phyloP scores from a whole-genome alignment of 1,140 invertebrate genomes.

The Saccostrea glomerata region DNA sequence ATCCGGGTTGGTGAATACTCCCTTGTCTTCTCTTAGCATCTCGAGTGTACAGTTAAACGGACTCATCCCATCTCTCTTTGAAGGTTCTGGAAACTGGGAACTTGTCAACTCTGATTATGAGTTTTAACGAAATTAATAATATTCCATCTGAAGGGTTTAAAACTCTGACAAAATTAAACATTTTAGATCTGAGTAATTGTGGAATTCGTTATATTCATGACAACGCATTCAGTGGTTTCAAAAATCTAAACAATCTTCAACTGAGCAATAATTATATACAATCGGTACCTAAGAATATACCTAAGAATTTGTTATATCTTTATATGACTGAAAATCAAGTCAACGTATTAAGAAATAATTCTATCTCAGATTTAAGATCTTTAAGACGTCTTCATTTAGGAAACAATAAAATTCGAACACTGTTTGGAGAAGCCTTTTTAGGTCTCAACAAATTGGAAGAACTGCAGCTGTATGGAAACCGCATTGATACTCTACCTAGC shows the following conservation, averaged over 20 bases:
- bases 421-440: constrained; percentile 60
- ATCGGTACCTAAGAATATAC: constrained; percentile 62
- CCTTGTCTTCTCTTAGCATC: constrained; percentile 65
- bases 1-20: constrained; percentile 52
- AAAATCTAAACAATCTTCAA: constrained; percentile 57
- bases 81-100: constrained; percentile 55
- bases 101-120: constrained; percentile 62
- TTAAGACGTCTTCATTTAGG: constrained; percentile 62
- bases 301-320: constrained; percentile 56
- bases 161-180: constrained; percentile 56
- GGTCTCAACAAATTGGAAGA: constrained; percentile 62
- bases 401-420: constrained; percentile 56
- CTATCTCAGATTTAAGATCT: constrained; percentile 57
- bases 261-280: constrained; percentile 63
- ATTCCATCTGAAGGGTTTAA: constrained; percentile 61
- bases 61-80: constrained; percentile 60
- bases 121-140: constrained; percentile 59
- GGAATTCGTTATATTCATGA: constrained; percentile 54
- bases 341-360: constrained; percentile 41
- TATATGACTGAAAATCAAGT: constrained; percentile 66
- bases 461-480: constrained; percentile 63
- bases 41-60: constrained; percentile 58
- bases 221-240: constrained; percentile 61
- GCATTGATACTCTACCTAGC: constrained; percentile 62
- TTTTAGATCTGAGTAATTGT: constrained; percentile 61